These are phyloP conservation scores for Spodoptera littoralis DNA, from an alignment of 2,888 invertebrate genomes.

Conservation along the genomic window DNA sequence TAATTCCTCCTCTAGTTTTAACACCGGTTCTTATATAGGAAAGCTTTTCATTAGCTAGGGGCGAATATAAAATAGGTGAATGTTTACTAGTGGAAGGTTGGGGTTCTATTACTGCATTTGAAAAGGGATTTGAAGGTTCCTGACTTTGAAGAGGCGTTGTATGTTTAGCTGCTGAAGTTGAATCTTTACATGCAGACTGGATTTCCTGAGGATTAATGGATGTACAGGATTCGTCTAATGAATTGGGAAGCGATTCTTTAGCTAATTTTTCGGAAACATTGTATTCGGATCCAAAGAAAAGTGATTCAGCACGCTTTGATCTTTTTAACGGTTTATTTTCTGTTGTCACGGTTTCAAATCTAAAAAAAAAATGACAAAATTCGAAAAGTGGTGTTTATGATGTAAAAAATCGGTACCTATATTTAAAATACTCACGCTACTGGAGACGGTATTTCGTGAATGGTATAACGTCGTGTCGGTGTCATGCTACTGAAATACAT, in stretches of 20 bases:
- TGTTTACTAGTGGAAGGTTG: slow-evolving; percentile 35
- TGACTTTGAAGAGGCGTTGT: background rate
- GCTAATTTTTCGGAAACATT: slow-evolving; percentile 3
- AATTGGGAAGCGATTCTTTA: slow-evolving; percentile 4
- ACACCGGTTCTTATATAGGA: slow-evolving; percentile 10
- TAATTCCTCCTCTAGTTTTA: slow-evolving; percentile 12
- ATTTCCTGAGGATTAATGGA: background rate
- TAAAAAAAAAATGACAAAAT: slow-evolving; percentile 2
- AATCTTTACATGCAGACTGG: slow-evolving; percentile 9
- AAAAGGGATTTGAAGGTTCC: slow-evolving; percentile 17
- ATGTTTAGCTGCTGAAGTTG: slow-evolving; percentile 9
- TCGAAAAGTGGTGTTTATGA: slow-evolving; percentile 1
- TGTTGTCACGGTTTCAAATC: no score
- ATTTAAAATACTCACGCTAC: slow-evolving; percentile 12
- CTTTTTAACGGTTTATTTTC: slow-evolving; percentile 2
- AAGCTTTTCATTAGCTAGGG: slow-evolving; percentile 5
- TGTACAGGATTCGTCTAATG: slow-evolving; percentile 4
- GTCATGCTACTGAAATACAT: slow-evolving; percentile 9
- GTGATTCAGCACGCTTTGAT: slow-evolving; percentile 13
- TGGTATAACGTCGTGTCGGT: slow-evolving; percentile 21
- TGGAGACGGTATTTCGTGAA: slow-evolving; percentile 13
- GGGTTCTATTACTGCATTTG: slow-evolving; percentile 26
- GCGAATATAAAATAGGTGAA: slow-evolving; percentile 19
- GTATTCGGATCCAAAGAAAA: slow-evolving; percentile 12
- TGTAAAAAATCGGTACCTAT: slow-evolving; percentile 7